Conservation (phyloP, 2,797 vertebrate genomes). For the Erpetoichthys calabaricus region DNA sequence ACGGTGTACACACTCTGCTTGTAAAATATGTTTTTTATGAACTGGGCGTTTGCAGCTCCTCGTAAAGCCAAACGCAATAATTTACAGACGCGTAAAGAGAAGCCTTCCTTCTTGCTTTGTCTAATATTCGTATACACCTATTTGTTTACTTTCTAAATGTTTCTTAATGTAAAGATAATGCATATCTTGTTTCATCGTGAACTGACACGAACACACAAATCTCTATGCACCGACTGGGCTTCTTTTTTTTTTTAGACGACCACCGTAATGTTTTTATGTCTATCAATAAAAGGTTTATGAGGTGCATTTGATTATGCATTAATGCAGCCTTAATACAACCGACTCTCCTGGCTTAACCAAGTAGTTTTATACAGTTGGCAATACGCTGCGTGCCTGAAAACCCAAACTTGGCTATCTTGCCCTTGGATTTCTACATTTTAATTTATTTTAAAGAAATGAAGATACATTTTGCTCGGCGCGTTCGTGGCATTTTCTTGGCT, state of each 20-base stretch:
- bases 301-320: conserved; percentile 96
- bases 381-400: too few relatives aligned
- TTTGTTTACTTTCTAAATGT: conserved; percentile 27
- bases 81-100: conserved; percentile 52
- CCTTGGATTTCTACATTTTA: too few relatives aligned
- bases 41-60: conserved; percentile 47
- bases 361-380: conserved; percentile 20
- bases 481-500: too few relatives aligned
- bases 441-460: too few relatives aligned
- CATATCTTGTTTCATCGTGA: conserved; percentile 16
- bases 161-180: conserved; percentile 25
- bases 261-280: conserved; percentile 85
- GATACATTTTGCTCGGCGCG: too few relatives aligned
- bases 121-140: too few relatives aligned
- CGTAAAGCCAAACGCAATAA: conserved; percentile 65
- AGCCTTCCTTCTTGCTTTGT: neutral
- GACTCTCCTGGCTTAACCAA: conserved; percentile 33
- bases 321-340: conserved; percentile 84
- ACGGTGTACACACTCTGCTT: conserved; percentile 40
- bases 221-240: conserved; percentile 33
- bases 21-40: conserved; percentile 56
- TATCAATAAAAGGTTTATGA: conserved; percentile 97
- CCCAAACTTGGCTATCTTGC: too few relatives aligned
- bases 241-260: conserved; percentile 72
- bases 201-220: conserved; percentile 24